A percentile compares a stretch with the other conserved stretches of the same genome.
phyloP scores from a whole-genome alignment of 2,113 vertebrate species.

The Cichladusa arquata region DNA sequence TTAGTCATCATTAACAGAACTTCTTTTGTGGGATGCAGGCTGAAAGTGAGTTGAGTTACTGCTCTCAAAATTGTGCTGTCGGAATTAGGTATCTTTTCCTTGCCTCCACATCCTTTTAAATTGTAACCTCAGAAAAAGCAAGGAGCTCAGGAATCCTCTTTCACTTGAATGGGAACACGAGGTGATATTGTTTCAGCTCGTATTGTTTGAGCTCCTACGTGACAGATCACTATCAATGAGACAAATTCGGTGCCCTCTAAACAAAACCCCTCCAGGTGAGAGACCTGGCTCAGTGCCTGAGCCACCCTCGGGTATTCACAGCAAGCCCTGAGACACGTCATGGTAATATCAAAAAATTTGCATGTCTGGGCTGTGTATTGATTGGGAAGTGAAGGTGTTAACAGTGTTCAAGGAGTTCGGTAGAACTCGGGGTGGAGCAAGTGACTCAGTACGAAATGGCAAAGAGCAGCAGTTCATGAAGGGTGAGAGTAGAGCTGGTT shows the following conservation, averaged over 20 bases:
- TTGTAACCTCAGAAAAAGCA: neutral
- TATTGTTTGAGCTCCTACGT: neutral
- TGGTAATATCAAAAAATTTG: neutral
- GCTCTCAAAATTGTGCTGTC: neutral
- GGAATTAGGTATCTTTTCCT: neutral
- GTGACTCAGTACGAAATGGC: neutral
- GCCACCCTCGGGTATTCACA: neutral
- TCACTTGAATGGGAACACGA: neutral
- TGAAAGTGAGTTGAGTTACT: neutral
- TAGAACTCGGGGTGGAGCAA: neutral
- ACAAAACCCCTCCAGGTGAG: neutral
- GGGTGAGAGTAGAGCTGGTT: neutral
- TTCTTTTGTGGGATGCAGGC: neutral
- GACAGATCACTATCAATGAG: neutral
- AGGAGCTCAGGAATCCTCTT: neutral
- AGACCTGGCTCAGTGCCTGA: neutral
- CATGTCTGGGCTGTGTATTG: neutral
- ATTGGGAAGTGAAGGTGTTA: constrained; percentile 3
- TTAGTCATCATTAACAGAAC: neutral
- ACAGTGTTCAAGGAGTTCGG: neutral
- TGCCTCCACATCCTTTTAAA: neutral
- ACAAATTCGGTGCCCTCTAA: neutral
- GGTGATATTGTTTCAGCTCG: neutral
- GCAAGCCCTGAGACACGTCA: neutral
- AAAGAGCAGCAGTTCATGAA: neutral